Conservation (phyloP, 2,888 invertebrate species). For the Zelleria hepariella region DNA sequence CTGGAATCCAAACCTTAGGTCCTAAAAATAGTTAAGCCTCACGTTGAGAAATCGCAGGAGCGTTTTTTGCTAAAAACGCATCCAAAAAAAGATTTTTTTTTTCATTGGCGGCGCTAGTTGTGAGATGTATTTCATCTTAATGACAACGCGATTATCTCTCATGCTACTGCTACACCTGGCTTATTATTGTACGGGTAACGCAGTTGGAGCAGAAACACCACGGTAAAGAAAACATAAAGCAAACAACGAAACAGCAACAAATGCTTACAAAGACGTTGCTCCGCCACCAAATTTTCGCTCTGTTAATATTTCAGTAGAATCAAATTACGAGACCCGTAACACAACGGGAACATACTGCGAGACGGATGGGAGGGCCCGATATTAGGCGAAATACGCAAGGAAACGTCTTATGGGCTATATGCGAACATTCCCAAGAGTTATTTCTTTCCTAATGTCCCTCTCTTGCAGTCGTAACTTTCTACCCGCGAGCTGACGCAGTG, state of each 20-base stretch:
- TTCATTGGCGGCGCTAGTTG: too few species aligned
- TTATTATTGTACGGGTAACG: too few species aligned
- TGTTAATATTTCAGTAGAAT: conserved; percentile 62
- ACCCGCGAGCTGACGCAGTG: neutral
- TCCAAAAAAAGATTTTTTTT: too few species aligned
- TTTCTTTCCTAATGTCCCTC: conserved; percentile 44
- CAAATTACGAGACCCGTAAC: conserved; percentile 59
- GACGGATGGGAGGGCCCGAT: conserved; percentile 39
- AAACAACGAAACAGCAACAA: conserved; percentile 14
- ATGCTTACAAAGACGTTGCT: conserved; percentile 34
- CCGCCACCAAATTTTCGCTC: conserved; percentile 42
- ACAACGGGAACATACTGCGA: conserved; percentile 44
- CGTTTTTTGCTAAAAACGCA: too few species aligned
- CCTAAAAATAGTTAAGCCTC: too few species aligned
- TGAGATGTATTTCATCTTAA: too few species aligned
- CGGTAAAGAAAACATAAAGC: too few species aligned
- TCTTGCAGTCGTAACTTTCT: conserved; percentile 13
- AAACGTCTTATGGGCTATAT: conserved; percentile 45
- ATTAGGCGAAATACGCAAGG: conserved; percentile 41
- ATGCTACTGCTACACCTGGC: too few species aligned
- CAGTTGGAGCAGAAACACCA: too few species aligned
- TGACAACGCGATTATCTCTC: too few species aligned
- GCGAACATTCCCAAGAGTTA: conserved; percentile 48
- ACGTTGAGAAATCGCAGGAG: too few species aligned
- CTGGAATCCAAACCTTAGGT: too few species aligned